Evolutionary conservation across 2,113 vertebrate species (phyloP).

Genomic region (Todiramphus chloris): DNA sequence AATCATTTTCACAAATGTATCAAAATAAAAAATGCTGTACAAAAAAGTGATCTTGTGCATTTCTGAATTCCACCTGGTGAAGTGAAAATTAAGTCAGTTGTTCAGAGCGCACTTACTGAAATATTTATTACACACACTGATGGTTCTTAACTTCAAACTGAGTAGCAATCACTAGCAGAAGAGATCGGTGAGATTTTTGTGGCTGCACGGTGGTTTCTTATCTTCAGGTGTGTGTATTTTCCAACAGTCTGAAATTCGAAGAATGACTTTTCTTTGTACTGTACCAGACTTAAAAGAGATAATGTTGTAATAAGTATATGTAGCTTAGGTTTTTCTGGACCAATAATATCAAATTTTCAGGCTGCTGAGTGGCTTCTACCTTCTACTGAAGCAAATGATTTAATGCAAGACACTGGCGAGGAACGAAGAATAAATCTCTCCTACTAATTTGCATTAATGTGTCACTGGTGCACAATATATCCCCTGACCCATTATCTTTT

Average conservation of each 20-base stretch:
- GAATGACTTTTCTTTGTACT: neutral
- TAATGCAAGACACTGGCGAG: neutral
- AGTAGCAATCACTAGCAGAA: neutral
- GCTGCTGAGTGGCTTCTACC: neutral
- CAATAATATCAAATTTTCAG: neutral
- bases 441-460: neutral
- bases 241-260: neutral
- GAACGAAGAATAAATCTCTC: neutral
- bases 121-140: neutral
- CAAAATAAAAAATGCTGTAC: neutral
- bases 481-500: rapidly evolving
- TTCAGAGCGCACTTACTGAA: neutral
- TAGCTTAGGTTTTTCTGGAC: neutral
- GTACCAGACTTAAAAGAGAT: neutral
- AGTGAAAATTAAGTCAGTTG: neutral
- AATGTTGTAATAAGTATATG: neutral
- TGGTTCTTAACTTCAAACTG: neutral
- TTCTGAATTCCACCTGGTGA: neutral
- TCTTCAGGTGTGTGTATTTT: neutral
- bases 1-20: neutral
- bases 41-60: neutral
- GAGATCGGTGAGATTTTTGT: neutral
- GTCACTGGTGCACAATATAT: neutral
- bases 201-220: neutral
- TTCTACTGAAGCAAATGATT: neutral